Conservation (phyloP, 2,113 vertebrate genomes). For the Chlorocebus sabaeus region DNA sequence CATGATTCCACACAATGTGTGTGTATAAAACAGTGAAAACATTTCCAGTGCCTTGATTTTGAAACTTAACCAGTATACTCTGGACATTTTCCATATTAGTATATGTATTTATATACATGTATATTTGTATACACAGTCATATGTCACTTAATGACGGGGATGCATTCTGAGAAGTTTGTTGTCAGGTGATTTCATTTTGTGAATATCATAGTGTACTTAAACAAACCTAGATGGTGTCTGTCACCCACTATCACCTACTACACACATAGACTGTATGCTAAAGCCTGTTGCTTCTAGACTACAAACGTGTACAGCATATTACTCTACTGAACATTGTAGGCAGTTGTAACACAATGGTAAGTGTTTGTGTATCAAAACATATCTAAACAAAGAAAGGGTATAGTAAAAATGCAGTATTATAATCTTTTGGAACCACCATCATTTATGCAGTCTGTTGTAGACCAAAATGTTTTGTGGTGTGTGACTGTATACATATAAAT, state of each 20-base stretch:
- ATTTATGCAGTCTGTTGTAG: not conserved
- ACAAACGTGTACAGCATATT: not conserved
- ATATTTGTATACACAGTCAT: not conserved
- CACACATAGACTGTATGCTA: not conserved
- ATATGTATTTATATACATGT: not conserved
- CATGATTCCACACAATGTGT: not conserved
- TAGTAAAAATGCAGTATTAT: not conserved
- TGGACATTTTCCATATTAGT: not conserved
- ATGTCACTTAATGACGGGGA: not conserved
- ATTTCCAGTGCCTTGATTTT: not conserved
- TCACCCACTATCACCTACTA: not conserved
- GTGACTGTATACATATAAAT: not conserved
- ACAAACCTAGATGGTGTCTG: not conserved
- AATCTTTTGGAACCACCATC: not conserved
- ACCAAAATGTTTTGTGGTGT: not conserved
- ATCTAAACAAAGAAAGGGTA: not conserved
- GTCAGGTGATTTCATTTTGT: not conserved
- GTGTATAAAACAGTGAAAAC: not conserved
- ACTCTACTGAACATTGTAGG: not conserved
- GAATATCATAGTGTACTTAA: not conserved
- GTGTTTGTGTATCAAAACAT: not conserved
- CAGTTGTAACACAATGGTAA: not conserved
- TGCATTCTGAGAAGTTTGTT: not conserved
- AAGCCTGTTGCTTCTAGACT: not conserved
- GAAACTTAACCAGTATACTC: not conserved